Evolutionary conservation across 1,140 invertebrate species (phyloP), one percentile per base, ranked within the genome.

Genomic region (Pseudomyrmex sp.): DNA sequence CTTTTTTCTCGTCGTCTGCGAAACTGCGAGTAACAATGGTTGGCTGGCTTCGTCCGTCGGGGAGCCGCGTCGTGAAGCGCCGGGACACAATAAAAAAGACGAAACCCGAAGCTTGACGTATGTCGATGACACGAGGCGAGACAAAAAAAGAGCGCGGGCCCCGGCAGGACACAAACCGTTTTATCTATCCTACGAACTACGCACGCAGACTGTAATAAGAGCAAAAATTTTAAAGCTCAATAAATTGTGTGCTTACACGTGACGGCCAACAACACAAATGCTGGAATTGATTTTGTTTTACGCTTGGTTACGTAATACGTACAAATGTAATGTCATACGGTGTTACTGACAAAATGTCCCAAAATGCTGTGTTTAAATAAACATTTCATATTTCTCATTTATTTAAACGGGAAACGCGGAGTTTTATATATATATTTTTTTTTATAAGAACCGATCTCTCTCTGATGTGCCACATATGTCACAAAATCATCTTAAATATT

Each of bases 81-180:
- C 18, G 65, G 46, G 20, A 79, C 44, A 79, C 52, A 66, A 70
- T 70, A 69, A 79, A 79, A 79, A 79, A 18, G 65, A 79, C 44
- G 76, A 46, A 58, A 20, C 7, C 65, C 15, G 13, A 48, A 70
- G 66, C 44, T 79, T 79, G 76, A 79, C 76, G 54, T 70, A 70
- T 79, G 76, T 59, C 76, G 66, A 79, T 79, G 76, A 79, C 65
- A 70, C 76, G 20, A 18, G 5, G 20, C 26, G 35, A 69, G 65
- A 75, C 12, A 18, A 3, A 66, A 20, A 70, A 79, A 69, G 48
- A 13, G 20, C 4, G 15, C 2, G 18, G 66, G 2, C 18, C 63
- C 23, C 5, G 18, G 10, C 35, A 15, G 20, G 50, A 15, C 65
- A 15, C 65, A 35, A 48, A 68, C 2, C 20, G 52, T 79, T 79